Evolutionary conservation across 2,113 vertebrate species (phyloP).

Genomic region (Corythornis cristatus): DNA sequence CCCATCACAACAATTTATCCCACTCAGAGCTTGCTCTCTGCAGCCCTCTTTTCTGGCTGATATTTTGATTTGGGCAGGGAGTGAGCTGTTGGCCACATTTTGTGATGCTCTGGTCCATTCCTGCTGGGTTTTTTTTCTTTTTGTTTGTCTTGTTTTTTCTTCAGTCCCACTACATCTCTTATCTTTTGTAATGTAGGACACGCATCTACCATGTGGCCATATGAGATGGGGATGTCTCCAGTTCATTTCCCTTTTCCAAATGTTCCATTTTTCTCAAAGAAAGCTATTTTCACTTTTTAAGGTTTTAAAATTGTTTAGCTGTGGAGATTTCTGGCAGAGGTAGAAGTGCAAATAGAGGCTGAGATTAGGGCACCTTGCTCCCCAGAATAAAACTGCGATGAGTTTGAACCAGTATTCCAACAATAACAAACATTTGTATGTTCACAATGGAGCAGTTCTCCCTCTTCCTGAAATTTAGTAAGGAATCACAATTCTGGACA

Average conservation of each 20-base stretch:
- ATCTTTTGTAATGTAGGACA: background rate
- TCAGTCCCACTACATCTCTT: background rate
- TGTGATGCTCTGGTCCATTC: background rate
- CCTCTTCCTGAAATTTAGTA: background rate
- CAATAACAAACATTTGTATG: background rate
- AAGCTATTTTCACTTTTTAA: background rate
- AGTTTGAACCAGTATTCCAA: background rate
- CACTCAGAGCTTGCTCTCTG: background rate
- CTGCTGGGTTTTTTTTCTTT: background rate
- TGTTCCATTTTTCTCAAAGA: background rate
- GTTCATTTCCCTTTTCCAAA: background rate
- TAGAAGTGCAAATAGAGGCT: background rate
- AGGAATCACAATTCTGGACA: background rate
- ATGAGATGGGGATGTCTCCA: background rate
- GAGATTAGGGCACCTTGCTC: background rate
- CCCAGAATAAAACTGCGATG: background rate
- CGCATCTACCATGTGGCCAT: background rate
- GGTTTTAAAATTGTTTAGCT: background rate
- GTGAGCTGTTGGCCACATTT: background rate
- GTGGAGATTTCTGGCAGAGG: background rate
- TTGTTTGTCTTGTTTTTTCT: too few species aligned
- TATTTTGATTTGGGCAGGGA: background rate
- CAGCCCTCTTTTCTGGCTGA: background rate
- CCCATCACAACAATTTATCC: conserved; percentile 34
- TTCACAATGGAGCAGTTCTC: background rate